Evolutionary conservation across 2,797 vertebrate genomes (phyloP).

Genomic region (Acridotheres tristis): DNA sequence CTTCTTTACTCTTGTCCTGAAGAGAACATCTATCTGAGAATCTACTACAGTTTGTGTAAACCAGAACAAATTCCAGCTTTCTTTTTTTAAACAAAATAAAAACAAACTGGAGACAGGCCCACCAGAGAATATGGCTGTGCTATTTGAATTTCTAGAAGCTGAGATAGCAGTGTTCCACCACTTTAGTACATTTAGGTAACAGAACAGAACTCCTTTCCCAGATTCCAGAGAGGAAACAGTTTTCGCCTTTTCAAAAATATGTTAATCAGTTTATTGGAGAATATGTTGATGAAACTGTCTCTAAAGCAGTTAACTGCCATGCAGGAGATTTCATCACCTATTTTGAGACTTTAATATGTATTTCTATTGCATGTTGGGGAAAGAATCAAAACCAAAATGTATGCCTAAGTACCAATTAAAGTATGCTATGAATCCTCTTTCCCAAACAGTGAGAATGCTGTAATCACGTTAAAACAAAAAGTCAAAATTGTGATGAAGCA

Average conservation of each 20-base stretch:
- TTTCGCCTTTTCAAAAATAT: background rate
- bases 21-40: background rate
- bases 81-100: background rate
- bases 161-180: background rate
- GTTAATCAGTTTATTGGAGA: background rate
- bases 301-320: background rate
- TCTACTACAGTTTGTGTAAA: background rate
- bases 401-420: background rate
- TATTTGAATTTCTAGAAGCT: background rate
- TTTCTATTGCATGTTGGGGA: background rate
- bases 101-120: background rate
- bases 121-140: background rate
- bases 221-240: background rate
- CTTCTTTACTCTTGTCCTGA: background rate
- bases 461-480: background rate
- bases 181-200: background rate
- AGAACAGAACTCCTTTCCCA: background rate
- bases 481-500: background rate
- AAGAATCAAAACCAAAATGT: background rate
- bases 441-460: background rate
- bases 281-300: background rate
- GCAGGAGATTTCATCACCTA: background rate
- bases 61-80: background rate
- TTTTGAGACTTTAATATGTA: background rate
- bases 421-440: background rate